phyloP scores from a whole-genome alignment of 1,140 invertebrate genomes.

The Adoxophyes honmai region DNA sequence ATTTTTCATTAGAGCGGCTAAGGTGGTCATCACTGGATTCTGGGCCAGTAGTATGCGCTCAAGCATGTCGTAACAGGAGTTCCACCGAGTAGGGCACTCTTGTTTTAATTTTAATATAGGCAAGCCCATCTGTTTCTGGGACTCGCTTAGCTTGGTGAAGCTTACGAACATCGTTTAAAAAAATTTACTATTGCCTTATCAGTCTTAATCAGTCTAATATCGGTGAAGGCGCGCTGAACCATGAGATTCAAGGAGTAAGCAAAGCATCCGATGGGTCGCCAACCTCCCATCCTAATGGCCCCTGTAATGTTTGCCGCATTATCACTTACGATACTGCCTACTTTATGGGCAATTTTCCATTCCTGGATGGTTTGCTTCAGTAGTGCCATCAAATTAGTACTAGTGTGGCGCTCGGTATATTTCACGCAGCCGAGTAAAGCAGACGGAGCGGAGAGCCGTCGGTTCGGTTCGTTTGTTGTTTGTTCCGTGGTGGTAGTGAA shows the following conservation, averaged over 20 bases:
- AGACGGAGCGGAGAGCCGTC: no score
- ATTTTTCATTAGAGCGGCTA: neutral
- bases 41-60: neutral
- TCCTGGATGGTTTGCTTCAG: neutral
- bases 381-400: neutral
- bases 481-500: no score
- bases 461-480: no score
- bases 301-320: neutral
- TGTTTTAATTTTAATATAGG: neutral
- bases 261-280: neutral
- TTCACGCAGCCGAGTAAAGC: neutral
- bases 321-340: neutral
- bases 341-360: neutral
- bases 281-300: neutral
- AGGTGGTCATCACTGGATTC: neutral
- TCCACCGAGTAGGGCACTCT: neutral
- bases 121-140: neutral
- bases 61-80: neutral
- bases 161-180: neutral
- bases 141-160: neutral
- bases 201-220: neutral
- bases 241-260: neutral
- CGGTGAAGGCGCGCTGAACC: neutral
- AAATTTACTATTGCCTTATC: neutral
- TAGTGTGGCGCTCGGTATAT: neutral